phyloP scores from a whole-genome alignment of 2,888 invertebrate species.

The Aporophyla lueneburgensis region DNA sequence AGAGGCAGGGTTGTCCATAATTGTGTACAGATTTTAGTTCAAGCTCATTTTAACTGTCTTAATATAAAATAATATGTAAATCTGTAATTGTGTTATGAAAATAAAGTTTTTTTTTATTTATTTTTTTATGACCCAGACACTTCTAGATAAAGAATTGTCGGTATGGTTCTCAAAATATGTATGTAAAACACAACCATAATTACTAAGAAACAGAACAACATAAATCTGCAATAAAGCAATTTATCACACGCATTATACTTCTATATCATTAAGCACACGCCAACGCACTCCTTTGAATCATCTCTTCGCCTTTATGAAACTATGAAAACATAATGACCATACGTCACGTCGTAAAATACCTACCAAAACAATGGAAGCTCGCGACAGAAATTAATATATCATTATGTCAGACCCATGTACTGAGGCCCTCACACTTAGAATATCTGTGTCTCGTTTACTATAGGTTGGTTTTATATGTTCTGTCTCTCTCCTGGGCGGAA shows the following conservation, averaged over 20 bases:
- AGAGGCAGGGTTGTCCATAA: too few species aligned
- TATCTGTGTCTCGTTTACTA: conserved; percentile 71
- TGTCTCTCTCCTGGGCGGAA: conserved; percentile 79
- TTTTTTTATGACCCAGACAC: too few species aligned
- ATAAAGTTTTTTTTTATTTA: too few species aligned
- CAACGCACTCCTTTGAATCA: conserved; percentile 79
- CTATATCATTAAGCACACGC: conserved; percentile 86
- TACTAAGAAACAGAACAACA: conserved; percentile 50
- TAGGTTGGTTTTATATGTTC: conserved; percentile 32
- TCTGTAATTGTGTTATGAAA: too few species aligned
- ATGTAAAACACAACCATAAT: conserved; percentile 7
- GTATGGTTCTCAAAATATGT: neutral
- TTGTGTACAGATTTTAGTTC: too few species aligned
- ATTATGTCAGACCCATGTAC: conserved; percentile 90
- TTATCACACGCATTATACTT: conserved; percentile 80
- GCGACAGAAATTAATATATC: conserved; percentile 91
- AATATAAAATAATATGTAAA: too few species aligned
- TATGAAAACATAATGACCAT: conserved; percentile 91
- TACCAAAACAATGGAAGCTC: conserved; percentile 89
- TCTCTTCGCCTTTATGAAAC: conserved; percentile 85
- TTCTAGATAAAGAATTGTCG: neutral
- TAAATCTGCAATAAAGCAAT: conserved; percentile 73
- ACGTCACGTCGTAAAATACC: conserved; percentile 89
- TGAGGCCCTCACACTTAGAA: conserved; percentile 75
- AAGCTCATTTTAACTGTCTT: too few species aligned